Percentiles rank a stretch among this genome's conserved stretches.
Evolutionary conservation across 2,797 vertebrate genomes (phyloP).

Genomic region (Staurois parvus): DNA sequence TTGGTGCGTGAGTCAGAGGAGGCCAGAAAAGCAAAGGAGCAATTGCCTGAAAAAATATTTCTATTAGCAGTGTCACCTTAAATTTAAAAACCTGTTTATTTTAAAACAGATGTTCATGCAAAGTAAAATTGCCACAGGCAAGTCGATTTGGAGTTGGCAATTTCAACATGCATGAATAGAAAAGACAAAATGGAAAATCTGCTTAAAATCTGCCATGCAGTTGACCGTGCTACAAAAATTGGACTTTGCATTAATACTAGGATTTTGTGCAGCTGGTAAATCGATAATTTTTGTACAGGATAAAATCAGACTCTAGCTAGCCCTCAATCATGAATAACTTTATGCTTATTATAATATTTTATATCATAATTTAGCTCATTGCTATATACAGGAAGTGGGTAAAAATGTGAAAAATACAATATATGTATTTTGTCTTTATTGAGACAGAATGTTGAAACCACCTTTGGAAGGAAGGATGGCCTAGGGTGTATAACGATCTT

Average conservation of each 20-base stretch:
- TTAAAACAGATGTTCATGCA: slow-evolving; percentile 74
- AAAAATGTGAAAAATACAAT: too few relatives aligned
- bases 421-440: too few relatives aligned
- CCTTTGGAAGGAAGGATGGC: too few relatives aligned
- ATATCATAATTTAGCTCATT: too few relatives aligned
- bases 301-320: too few relatives aligned
- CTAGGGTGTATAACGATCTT: too few relatives aligned
- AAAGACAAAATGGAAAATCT: slow-evolving; percentile 60
- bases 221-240: not conserved
- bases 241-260: not conserved
- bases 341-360: too few relatives aligned
- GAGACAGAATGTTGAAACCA: too few relatives aligned
- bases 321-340: too few relatives aligned
- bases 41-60: slow-evolving; percentile 72
- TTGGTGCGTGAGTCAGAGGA: slow-evolving; percentile 72
- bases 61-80: slow-evolving; percentile 73
- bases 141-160: slow-evolving; percentile 65
- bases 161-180: slow-evolving; percentile 67
- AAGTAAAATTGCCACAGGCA: slow-evolving; percentile 72
- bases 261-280: not conserved
- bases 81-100: slow-evolving; percentile 72
- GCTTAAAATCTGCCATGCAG: slow-evolving; percentile 12
- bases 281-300: not conserved
- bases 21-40: slow-evolving; percentile 66
- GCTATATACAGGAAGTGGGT: too few relatives aligned